Evolutionary conservation across 2,113 vertebrate genomes (phyloP).

Genomic region (Theristicus caerulescens): DNA sequence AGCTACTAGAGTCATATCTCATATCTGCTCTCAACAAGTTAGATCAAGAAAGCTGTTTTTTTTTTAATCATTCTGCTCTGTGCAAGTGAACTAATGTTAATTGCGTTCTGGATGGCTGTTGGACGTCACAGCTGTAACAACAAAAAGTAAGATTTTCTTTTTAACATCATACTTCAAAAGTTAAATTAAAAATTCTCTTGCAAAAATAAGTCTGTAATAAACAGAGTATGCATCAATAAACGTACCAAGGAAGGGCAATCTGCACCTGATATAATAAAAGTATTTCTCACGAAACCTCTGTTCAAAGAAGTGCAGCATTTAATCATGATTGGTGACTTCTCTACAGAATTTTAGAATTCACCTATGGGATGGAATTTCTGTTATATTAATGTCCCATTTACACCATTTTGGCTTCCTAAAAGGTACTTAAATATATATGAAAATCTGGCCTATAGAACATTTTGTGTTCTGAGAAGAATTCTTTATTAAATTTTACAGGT

Average conservation of each 20-base stretch:
- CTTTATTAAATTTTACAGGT: not conserved
- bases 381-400: not conserved
- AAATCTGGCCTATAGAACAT: not conserved
- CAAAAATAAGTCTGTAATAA: slow-evolving; percentile 46
- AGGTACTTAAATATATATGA: not conserved
- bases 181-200: slow-evolving; percentile 48
- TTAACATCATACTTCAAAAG: slow-evolving; percentile 38
- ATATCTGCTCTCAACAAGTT: not conserved
- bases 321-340: not conserved
- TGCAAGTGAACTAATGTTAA: not conserved
- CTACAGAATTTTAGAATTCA: not conserved
- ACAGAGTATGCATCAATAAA: slow-evolving; percentile 28
- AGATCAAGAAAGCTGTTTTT: not conserved
- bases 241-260: not conserved
- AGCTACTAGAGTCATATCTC: not conserved
- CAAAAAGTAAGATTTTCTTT: slow-evolving; percentile 36
- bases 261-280: slow-evolving; percentile 57
- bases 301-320: not conserved
- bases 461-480: not conserved
- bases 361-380: not conserved
- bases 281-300: not conserved
- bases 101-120: not conserved
- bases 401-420: not conserved
- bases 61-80: not conserved
- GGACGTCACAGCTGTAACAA: slow-evolving; percentile 44